Percentiles rank a stretch among this genome's conserved stretches.
Evolutionary conservation across 2,888 invertebrate genomes (phyloP).

Genomic region (Stratiomys singularior): DNA sequence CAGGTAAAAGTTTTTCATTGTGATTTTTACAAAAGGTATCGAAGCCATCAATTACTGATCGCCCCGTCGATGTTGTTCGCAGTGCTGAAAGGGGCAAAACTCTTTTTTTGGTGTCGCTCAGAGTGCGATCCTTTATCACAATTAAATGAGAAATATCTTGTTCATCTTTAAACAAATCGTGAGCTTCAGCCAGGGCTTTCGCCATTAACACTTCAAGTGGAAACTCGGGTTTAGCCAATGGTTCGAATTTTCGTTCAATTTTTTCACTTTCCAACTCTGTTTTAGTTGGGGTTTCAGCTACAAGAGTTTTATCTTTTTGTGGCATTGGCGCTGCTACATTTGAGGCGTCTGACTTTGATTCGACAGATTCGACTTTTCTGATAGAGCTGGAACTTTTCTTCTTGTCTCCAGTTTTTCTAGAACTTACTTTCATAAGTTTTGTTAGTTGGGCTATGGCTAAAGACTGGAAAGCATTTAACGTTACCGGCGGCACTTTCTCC

Average conservation of each 20-base stretch:
- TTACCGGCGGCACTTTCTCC: constrained; percentile 23
- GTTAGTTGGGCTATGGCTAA: not conserved
- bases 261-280: not conserved
- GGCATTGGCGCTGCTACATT: not conserved
- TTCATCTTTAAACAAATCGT: not conserved
- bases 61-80: not conserved
- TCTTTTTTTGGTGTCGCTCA: not conserved
- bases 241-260: not conserved
- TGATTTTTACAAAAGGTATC: not conserved
- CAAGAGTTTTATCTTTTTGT: not conserved
- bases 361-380: not conserved
- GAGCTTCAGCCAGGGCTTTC: not conserved
- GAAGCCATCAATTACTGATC: not conserved
- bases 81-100: not conserved
- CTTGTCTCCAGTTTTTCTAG: not conserved
- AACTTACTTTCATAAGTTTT: not conserved
- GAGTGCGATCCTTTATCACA: not conserved
- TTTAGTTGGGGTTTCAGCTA: not conserved
- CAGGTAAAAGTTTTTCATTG: not conserved
- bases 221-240: not conserved
- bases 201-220: not conserved
- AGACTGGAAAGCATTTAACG: not conserved
- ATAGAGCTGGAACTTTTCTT: not conserved
- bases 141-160: not conserved
- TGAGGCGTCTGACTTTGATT: not conserved